Evolutionary conservation across 2,797 vertebrate genomes (phyloP).

Genomic region (Xiphophorus birchmanni): DNA sequence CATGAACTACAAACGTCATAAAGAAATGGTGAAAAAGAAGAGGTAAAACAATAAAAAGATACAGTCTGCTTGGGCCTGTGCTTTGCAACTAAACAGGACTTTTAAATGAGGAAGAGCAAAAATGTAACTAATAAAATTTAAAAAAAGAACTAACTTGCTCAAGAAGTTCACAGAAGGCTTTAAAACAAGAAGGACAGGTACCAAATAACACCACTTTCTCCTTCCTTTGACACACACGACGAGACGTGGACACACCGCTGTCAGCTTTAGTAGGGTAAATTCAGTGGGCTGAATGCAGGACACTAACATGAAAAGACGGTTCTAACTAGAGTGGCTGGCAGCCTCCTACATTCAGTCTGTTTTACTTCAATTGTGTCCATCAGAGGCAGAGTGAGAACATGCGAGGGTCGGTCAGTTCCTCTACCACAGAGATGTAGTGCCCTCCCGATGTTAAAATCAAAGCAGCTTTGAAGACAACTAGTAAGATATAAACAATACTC

Average conservation of each 20-base stretch:
- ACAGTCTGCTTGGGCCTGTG: slow-evolving; percentile 15
- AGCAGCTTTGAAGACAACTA: slow-evolving; percentile 54
- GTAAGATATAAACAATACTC: slow-evolving; percentile 52
- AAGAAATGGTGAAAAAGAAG: slow-evolving; percentile 12
- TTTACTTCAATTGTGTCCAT: slow-evolving; percentile 55
- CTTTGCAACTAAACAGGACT: slow-evolving; percentile 29
- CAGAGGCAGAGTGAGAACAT: slow-evolving; percentile 32
- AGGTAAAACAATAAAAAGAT: slow-evolving; percentile 9
- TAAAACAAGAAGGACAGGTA: slow-evolving; percentile 36
- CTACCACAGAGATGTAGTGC: slow-evolving; percentile 11
- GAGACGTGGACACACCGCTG: slow-evolving; percentile 36
- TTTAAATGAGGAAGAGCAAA: slow-evolving; percentile 38
- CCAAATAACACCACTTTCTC: slow-evolving; percentile 28
- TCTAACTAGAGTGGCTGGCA: slow-evolving; percentile 47
- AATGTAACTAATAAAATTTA: slow-evolving; percentile 16
- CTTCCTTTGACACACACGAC: slow-evolving; percentile 43
- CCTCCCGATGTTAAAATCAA: slow-evolving; percentile 42
- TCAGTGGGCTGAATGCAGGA: slow-evolving; percentile 42
- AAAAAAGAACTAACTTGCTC: slow-evolving; percentile 30
- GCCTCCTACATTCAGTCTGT: slow-evolving; percentile 62
- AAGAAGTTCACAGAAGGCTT: slow-evolving; percentile 42
- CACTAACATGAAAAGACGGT: slow-evolving; percentile 38
- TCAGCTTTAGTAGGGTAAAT: slow-evolving; percentile 31
- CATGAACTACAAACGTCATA: slow-evolving; percentile 15
- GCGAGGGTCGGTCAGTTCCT: slow-evolving; percentile 19